Base-by-base conservation (phyloP, 2,113 vertebrate species). In the Scatophagus argus region DNA sequence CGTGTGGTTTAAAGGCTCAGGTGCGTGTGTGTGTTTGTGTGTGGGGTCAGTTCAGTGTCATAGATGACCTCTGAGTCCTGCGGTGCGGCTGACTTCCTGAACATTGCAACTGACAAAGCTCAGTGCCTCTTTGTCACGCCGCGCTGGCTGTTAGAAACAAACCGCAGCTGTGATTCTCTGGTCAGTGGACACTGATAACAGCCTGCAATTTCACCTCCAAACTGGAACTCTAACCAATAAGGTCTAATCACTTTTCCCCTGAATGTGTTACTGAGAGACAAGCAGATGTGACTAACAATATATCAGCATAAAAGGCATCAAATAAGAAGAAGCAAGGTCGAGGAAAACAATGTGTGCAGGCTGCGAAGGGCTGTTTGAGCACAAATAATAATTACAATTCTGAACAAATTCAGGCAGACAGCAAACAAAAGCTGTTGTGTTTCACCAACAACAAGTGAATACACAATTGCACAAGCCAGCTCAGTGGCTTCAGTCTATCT, bases 1-100 rank as follows among this genome's bases (percentile, higher is more conserved):
- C 21, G 27, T 44, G 52, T 32, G 36, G 23, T 65, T 19, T 36
- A 23, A 34, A 49, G 43, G 44, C 56, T 74, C 85, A 81, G 85
- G 82, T 68, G n/a, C n/a, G n/a, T n/a, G n/a, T n/a, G n/a, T n/a
- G n/a, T n/a, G n/a, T n/a, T n/a, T n/a, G n/a, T n/a, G n/a, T n/a
- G n/a, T n/a, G 74, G 36, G 81, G 52, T n/a, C n/a, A n/a, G 73
- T 54, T 61, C 68, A 72, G 59, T 11, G 54, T 85, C 74, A 86
- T 66, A 41, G 68, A 88, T 79, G 63, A 87, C 83, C 79, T 71
- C 49, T 21, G 25, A 55, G 63, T 82, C 64, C 64, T 59, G 66
- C 21, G 2, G 44, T 32, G 52, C 56, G 3, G 43, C 67, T 63
- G 54, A 84, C 64, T 66, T 79, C 31, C 23, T 54, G 16, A 46